A percentile compares a stretch with the other conserved stretches of the same genome.
phyloP scores from a whole-genome alignment of 2,888 invertebrate species.

The Ramazzottius varieornatus region DNA sequence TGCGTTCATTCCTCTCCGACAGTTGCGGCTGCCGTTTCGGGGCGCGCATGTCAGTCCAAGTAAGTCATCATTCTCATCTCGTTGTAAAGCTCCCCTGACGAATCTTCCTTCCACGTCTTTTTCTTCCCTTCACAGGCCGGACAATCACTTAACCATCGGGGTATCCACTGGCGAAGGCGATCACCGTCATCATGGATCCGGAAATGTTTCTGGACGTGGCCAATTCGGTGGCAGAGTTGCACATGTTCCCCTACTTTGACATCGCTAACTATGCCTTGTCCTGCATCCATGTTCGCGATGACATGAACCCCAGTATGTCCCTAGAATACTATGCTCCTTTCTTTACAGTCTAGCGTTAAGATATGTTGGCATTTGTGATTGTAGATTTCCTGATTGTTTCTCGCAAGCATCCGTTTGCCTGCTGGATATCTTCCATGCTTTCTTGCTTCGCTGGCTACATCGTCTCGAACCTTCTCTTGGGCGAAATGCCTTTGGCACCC shows the following conservation, averaged over 20 bases:
- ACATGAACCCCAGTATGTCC: constrained; percentile 57
- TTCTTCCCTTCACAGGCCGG: too few relatives aligned
- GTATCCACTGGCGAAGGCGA: too few relatives aligned
- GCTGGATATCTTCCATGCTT: constrained; percentile 92
- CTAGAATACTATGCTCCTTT: too few relatives aligned
- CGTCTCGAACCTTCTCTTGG: constrained; percentile 73
- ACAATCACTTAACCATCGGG: too few relatives aligned
- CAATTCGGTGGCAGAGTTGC: constrained; percentile 88
- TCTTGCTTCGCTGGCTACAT: constrained; percentile 91
- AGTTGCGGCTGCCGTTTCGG: too few relatives aligned
- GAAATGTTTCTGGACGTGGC: constrained; percentile 90
- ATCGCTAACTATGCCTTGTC: constrained; percentile 83
- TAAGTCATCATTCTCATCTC: too few relatives aligned
- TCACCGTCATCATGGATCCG: constrained; percentile 44
- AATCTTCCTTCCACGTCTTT: too few relatives aligned
- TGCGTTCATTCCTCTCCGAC: too few relatives aligned
- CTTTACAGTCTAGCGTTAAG: not conserved
- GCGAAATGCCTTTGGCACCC: constrained; percentile 79
- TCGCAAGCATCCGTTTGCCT: constrained; percentile 80
- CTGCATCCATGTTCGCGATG: constrained; percentile 78
- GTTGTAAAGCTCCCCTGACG: too few relatives aligned
- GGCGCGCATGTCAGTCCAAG: too few relatives aligned
- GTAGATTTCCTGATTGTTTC: constrained; percentile 66
- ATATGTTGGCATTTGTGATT: constrained; percentile 9
- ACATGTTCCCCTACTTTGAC: constrained; percentile 98